Conservation (phyloP, 2,888 invertebrate genomes). For the Rapana venosa region DNA sequence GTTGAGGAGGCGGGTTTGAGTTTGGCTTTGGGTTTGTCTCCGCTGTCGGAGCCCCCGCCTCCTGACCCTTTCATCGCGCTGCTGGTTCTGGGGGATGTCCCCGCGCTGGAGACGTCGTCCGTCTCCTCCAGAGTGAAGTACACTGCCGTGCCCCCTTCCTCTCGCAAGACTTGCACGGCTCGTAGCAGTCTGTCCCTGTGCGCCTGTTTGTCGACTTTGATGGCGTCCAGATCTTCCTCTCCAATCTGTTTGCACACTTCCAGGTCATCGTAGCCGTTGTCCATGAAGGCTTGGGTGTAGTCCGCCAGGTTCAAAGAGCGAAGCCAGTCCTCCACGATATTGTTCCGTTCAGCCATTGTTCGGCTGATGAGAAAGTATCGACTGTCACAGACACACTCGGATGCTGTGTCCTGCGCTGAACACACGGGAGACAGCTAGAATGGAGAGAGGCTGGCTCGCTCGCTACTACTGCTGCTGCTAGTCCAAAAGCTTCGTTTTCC, state of each 20-base stretch:
- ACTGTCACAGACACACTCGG: background rate
- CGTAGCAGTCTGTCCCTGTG: conserved; percentile 90
- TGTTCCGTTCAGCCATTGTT: conserved; percentile 72
- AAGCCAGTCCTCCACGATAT: conserved; percentile 93
- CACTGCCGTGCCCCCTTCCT: conserved; percentile 95
- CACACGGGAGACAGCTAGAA: background rate
- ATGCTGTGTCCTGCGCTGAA: background rate
- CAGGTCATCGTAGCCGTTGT: conserved; percentile 97
- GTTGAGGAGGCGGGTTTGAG: background rate
- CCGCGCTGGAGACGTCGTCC: conserved; percentile 26
- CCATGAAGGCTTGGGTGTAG: conserved; percentile 95
- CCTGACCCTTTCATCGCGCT: conserved; percentile 18
- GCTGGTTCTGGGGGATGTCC: conserved; percentile 32
- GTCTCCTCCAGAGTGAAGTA: conserved; percentile 90
- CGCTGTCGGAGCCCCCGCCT: background rate
- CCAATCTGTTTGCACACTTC: conserved; percentile 98
- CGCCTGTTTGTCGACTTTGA: conserved; percentile 91
- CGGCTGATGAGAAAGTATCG: background rate
- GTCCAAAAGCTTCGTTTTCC: background rate
- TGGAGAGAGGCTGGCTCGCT: background rate
- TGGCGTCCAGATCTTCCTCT: conserved; percentile 95
- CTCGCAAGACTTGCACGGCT: conserved; percentile 90
- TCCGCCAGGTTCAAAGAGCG: conserved; percentile 92
- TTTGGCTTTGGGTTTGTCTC: background rate
- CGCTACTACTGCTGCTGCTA: background rate